Evolutionary conservation across 2,113 vertebrate genomes (phyloP), one percentile per base, ranked within the genome.

Genomic region (Junco hyemalis): DNA sequence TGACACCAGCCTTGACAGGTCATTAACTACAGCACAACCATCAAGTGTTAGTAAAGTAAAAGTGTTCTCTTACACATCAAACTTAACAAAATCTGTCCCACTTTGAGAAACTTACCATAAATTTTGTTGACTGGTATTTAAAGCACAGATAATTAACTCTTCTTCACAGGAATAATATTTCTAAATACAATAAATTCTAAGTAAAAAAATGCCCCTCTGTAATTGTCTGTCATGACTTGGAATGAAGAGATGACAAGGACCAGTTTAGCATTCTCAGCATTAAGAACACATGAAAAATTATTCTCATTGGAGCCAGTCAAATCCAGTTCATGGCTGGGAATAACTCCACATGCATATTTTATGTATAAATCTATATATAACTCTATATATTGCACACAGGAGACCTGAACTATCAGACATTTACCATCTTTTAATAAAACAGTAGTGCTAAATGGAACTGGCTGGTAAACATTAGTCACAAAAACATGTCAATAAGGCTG

Each of bases 321-420:
- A 97, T 81, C 74, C 81, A 96, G 93, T 71, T 95, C 56, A 61
- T 91, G 86, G 73, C 53, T 97, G 90, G 94, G 96, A 96, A 95
- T 95, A 97, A 97, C 92, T 95, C 56, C 95, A 95, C 54, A 86
- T 93, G 81, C 92, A 95, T 96, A 96, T 96, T 97, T 97, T 93
- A 97, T 95, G 93, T 76, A 95, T 93, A 96, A 96, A 96, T 97
- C 97, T 96, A 94, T 96, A 95, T 90, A 95, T 96, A 96, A 96
- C 92, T 91, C 93, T 73, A 73, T 31, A 83, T 74, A 96, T 86
- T 95, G 95, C 77, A 96, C 97, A 94, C 96, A 71, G 56, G 96
- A 96, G 97, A 96, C 95, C 93, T 64, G 48, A 88, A 82, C 95
- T 95, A 97, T 97, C 95, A 96, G 96, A 92, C 91, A 97, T 96